Conservation (phyloP, 2,113 vertebrate genomes). For the Oreotragus oreotragus region DNA sequence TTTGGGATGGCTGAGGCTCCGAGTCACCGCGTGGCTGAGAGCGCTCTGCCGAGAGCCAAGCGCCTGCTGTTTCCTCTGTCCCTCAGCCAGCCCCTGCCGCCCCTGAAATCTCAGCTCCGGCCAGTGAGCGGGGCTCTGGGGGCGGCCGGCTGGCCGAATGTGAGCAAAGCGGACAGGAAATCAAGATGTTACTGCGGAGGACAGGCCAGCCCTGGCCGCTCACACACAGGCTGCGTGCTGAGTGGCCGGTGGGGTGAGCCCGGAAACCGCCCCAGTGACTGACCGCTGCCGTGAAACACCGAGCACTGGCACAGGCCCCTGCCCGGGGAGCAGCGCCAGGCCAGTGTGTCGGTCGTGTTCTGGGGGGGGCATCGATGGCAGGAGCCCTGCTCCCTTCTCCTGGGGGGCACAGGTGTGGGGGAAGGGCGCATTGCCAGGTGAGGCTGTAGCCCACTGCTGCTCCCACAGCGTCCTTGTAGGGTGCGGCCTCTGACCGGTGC, state of each 20-base stretch:
- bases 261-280: background rate
- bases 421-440: accelerated
- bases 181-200: background rate
- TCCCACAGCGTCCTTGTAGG: accelerated
- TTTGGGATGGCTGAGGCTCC: background rate
- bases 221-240: accelerated
- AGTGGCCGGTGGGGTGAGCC: background rate
- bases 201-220: background rate
- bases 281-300: accelerated
- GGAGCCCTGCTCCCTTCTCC: background rate
- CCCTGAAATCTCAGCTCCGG: accelerated
- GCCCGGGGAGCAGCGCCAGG: background rate
- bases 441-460: background rate
- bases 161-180: background rate
- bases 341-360: conserved; percentile 62
- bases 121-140: background rate
- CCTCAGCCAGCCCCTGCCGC: background rate
- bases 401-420: accelerated
- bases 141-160: accelerated
- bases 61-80: background rate
- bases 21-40: background rate
- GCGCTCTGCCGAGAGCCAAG: conserved; percentile 30
- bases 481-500: accelerated
- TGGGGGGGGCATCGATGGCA: conserved; percentile 25
- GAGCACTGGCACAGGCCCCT: background rate